Conservation (phyloP, 2,113 vertebrate species). For the Microtus pennsylvanicus region DNA sequence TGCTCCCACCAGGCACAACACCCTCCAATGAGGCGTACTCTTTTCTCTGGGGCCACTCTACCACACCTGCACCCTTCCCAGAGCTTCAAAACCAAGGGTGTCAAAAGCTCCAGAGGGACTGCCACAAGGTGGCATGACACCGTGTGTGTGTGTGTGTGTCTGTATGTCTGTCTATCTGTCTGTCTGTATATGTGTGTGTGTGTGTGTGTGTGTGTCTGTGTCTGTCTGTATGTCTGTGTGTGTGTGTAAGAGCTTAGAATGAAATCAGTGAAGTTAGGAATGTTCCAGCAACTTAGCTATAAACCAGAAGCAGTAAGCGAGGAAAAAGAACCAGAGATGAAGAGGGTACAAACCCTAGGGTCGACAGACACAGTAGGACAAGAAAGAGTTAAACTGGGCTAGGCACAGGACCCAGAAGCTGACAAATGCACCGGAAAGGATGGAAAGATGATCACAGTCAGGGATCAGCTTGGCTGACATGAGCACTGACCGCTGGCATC, state of each 20-base stretch:
- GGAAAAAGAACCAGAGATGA: not conserved
- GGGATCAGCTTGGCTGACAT: fast-evolving
- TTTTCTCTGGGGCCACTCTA: constrained; percentile 20
- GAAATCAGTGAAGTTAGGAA: not conserved
- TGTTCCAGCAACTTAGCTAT: not conserved
- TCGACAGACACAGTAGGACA: not conserved
- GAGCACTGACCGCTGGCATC: not conserved
- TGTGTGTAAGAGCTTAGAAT: not conserved
- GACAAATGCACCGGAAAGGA: not conserved
- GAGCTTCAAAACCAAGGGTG: constrained; percentile 92
- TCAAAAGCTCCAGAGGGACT: constrained; percentile 91
- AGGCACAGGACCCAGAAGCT: not conserved
- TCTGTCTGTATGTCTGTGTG: too few species aligned
- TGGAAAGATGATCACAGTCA: not conserved
- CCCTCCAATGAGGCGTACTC: not conserved
- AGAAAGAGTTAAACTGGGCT: not conserved
- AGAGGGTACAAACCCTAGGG: not conserved
- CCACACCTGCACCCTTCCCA: constrained; percentile 69
- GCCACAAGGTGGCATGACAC: constrained; percentile 88
- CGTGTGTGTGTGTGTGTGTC: too few species aligned
- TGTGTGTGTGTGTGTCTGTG: too few species aligned
- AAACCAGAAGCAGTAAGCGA: not conserved
- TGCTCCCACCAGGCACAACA: not conserved
- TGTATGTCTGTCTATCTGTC: too few species aligned
- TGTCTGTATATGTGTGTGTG: too few species aligned